phyloP scores from a whole-genome alignment of 2,888 invertebrate genomes.

The Nesidiocoris tenuis region DNA sequence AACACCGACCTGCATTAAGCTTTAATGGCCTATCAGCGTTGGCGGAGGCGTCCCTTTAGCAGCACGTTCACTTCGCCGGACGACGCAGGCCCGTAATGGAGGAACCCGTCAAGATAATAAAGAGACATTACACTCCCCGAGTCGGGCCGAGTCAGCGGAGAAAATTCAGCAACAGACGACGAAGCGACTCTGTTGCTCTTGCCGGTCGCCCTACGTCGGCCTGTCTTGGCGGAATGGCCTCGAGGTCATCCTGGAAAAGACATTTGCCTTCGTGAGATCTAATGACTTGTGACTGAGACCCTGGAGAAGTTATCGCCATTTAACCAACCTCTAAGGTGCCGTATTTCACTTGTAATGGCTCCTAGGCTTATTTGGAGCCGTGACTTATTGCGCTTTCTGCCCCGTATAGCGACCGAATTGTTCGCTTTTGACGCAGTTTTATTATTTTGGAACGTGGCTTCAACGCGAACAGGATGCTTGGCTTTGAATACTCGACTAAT shows the following conservation, averaged over 20 bases:
- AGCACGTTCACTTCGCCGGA: not conserved
- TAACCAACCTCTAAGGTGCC: conserved; percentile 3
- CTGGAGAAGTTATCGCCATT: conserved; percentile 23
- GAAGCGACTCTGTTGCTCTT: not conserved
- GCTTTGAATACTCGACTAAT: too few relatives aligned
- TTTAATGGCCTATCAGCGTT: not conserved
- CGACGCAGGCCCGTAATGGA: not conserved
- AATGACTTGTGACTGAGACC: conserved; percentile 25
- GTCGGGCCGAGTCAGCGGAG: not conserved
- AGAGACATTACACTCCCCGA: not conserved
- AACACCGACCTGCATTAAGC: not conserved
- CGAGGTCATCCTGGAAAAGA: not conserved
- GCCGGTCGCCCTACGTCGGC: not conserved
- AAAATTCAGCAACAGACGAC: not conserved
- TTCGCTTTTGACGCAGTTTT: too few relatives aligned
- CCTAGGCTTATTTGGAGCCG: not conserved
- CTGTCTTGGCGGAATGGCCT: not conserved
- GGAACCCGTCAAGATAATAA: not conserved
- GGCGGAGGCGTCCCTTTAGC: not conserved
- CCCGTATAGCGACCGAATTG: too few relatives aligned
- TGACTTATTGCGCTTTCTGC: conserved; percentile 26
- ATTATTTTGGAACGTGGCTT: too few relatives aligned
- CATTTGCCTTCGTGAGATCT: not conserved
- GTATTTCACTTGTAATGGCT: conserved; percentile 32
- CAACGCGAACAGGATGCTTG: too few relatives aligned